These are phyloP conservation scores for Theodoxus fluviatilis DNA, from an alignment of 2,888 invertebrate species.

Conservation along the genomic window DNA sequence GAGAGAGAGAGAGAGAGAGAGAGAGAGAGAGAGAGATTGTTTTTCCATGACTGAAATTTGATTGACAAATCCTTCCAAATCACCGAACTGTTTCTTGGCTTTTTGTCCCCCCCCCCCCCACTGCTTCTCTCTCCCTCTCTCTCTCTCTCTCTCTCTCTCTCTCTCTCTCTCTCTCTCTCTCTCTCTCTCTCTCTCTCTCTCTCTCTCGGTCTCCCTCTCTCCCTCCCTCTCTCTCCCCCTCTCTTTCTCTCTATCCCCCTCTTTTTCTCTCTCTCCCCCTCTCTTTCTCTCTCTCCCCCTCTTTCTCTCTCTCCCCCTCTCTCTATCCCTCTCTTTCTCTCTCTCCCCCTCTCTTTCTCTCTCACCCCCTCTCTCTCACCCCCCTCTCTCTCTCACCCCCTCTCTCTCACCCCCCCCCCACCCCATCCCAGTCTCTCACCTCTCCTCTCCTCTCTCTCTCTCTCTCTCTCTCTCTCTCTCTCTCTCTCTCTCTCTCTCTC, in stretches of 20 bases:
- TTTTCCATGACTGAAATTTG: too few relatives aligned
- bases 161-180: neutral
- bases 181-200: conserved; percentile 10
- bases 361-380: neutral
- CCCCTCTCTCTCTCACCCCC: conserved; percentile 22
- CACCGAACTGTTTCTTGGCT: too few relatives aligned
- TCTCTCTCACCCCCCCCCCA: neutral
- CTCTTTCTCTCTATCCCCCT: neutral
- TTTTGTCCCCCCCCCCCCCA: too few relatives aligned
- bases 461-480: conserved; percentile 20
- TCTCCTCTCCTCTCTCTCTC: neutral
- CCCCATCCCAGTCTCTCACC: neutral
- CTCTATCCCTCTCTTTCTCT: neutral
- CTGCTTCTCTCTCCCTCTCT: conserved; percentile 1
- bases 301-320: neutral
- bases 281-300: neutral
- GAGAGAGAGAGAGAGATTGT: too few relatives aligned
- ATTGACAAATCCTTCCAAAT: too few relatives aligned
- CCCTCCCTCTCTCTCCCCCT: conserved; percentile 1
- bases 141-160: conserved; percentile 14
- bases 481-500: conserved; percentile 21
- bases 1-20: too few relatives aligned
- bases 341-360: conserved; percentile 12
- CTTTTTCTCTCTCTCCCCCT: neutral
- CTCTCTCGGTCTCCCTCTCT: conserved; percentile 10